These are phyloP conservation scores for Epinephelus moara DNA, from an alignment of 2,113 vertebrate genomes.

Conservation along the genomic window DNA sequence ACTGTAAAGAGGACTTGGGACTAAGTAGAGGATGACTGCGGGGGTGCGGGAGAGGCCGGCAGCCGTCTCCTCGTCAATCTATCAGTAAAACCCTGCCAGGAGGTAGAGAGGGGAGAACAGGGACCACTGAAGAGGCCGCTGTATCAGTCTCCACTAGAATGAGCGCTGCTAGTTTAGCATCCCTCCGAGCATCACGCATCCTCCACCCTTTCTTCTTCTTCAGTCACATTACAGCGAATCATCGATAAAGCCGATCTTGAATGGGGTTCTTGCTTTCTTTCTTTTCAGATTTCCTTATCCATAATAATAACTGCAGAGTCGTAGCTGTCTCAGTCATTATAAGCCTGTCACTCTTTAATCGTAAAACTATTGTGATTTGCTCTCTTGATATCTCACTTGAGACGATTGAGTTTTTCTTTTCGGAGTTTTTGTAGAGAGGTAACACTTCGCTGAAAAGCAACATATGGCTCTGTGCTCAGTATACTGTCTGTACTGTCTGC, in stretches of 20 bases:
- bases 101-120: conserved; percentile 5
- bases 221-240: conserved; percentile 16
- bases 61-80: conserved; percentile 5
- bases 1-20: conserved; percentile 52
- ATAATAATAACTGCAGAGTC: conserved; percentile 35
- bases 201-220: conserved; percentile 38
- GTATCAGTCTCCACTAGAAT: conserved; percentile 24
- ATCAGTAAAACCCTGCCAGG: conserved; percentile 23
- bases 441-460: conserved; percentile 17
- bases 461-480: conserved; percentile 31
- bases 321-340: conserved; percentile 47
- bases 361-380: conserved; percentile 52
- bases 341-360: conserved; percentile 47
- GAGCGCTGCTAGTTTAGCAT: conserved; percentile 44
- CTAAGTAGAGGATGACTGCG: conserved; percentile 69
- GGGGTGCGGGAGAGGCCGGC: conserved; percentile 21
- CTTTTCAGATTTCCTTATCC: conserved; percentile 43
- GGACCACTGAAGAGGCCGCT: conserved; percentile 11
- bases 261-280: conserved; percentile 22
- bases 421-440: conserved; percentile 18
- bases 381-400: conserved; percentile 42
- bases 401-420: conserved; percentile 20
- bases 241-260: not conserved
- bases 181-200: conserved; percentile 10
- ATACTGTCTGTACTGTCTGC: conserved; percentile 34